Percentiles rank a stretch among this genome's conserved stretches.
These are phyloP conservation scores for Lasioglossum morio DNA, from an alignment of 2,888 invertebrate genomes.

Conservation along the genomic window DNA sequence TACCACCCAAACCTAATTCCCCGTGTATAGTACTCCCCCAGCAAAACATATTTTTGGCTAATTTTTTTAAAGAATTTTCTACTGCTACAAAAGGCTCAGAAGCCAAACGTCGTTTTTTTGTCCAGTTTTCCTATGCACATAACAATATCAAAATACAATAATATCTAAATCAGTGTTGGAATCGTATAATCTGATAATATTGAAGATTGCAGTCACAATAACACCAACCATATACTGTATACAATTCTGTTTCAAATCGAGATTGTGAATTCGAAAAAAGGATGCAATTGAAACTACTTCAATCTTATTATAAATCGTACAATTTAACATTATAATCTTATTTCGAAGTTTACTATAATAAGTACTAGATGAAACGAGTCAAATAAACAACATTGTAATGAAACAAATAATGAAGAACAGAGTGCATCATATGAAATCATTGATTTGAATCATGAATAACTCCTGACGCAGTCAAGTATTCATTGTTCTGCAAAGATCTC, in stretches of 20 bases:
- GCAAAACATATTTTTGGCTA: conserved; percentile 86
- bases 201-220: background rate
- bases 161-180: background rate
- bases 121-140: conserved; percentile 72
- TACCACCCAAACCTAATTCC: conserved; percentile 91
- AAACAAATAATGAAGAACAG: background rate
- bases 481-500: background rate
- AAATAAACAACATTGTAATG: background rate
- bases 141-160: conserved; percentile 8
- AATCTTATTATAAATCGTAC: background rate
- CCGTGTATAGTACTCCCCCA: conserved; percentile 93
- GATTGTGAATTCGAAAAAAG: background rate
- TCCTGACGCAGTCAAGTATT: background rate
- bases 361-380: background rate
- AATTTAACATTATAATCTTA: background rate
- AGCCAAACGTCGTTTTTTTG: conserved; percentile 75
- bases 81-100: conserved; percentile 57
- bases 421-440: background rate
- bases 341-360: background rate
- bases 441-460: background rate
- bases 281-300: background rate
- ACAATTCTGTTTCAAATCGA: background rate
- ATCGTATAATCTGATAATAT: background rate
- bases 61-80: conserved; percentile 7
- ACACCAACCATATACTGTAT: background rate